Evolutionary conservation across 2,113 vertebrate species (phyloP).

Genomic region (Puma concolor): DNA sequence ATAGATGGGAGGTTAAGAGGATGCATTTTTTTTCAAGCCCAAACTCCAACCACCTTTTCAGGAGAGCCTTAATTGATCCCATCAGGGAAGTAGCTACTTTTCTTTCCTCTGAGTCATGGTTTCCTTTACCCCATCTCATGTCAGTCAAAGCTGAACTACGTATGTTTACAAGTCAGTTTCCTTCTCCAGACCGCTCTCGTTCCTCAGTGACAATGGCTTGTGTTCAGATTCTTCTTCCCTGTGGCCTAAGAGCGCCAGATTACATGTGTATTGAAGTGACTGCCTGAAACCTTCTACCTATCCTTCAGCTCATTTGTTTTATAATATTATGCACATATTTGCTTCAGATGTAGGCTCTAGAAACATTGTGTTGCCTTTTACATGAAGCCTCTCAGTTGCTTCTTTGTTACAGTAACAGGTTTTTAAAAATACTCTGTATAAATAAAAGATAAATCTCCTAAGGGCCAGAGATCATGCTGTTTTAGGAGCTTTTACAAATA

Average conservation of each 20-base stretch:
- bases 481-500: conserved; percentile 65
- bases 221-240: background rate
- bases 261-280: background rate
- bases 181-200: background rate
- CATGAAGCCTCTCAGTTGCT: conserved; percentile 31
- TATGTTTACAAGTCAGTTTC: background rate
- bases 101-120: background rate
- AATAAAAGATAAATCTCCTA: conserved; percentile 72
- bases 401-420: conserved; percentile 62
- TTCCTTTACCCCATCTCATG: background rate
- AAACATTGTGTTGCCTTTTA: conserved; percentile 6
- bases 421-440: conserved; percentile 61
- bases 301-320: background rate
- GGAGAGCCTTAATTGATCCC: background rate
- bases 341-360: background rate
- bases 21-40: background rate
- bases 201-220: background rate
- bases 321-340: background rate
- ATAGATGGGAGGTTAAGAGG: background rate
- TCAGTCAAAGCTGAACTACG: background rate
- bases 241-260: background rate
- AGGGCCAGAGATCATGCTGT: conserved; percentile 65
- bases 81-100: background rate
- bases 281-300: background rate
- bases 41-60: background rate